Evolutionary conservation across 2,113 vertebrate species (phyloP), one percentile per base, ranked within the genome.

Genomic region (Dicaeum eximium): DNA sequence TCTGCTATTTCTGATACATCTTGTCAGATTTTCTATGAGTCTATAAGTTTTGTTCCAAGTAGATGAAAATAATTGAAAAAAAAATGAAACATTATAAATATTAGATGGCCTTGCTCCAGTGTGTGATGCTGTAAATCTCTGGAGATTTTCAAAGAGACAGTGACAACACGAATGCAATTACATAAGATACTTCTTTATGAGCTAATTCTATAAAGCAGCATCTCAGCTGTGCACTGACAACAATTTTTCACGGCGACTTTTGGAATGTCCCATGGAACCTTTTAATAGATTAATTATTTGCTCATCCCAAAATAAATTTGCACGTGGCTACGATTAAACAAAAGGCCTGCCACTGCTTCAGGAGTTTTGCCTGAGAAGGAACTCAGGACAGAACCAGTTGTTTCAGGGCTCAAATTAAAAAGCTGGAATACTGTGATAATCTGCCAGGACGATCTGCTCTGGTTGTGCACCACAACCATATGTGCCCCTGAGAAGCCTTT

Each of bases 11-110:
- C 95, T 96, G 95, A 92, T 81, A 73, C 25, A 56, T 74, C 10
- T 18, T 35, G 35, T 25, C 92, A 45, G 78, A 95, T 96, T 97
- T 97, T 91, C 86, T 95, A 0, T 71, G 82, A 60, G 17, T 91
- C 84, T 80, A 44, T 47, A 93, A 80, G 79, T 92, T 96, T 96
- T 91, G 23, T 86, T 91, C 40, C 88, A 89, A 84, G 80, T n/a
- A 80, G 94, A 91, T 77, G 67, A 86, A 88, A 80, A 86, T 86
- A 94, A n/a, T n/a, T n/a, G n/a, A n/a, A n/a, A n/a, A n/a, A n/a
- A n/a, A n/a, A n/a, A 89, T 37, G 67, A 95, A 96, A 90, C 88
- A 86, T 94, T 95, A 77, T 93, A 98, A 97, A 95, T 97, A 87
- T 97, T 96, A 96, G 61, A 92, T 95, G 79, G 73, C 80, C 72